Evolutionary conservation across 1,140 invertebrate species (phyloP).

Genomic region (Saxidomus purpurata): DNA sequence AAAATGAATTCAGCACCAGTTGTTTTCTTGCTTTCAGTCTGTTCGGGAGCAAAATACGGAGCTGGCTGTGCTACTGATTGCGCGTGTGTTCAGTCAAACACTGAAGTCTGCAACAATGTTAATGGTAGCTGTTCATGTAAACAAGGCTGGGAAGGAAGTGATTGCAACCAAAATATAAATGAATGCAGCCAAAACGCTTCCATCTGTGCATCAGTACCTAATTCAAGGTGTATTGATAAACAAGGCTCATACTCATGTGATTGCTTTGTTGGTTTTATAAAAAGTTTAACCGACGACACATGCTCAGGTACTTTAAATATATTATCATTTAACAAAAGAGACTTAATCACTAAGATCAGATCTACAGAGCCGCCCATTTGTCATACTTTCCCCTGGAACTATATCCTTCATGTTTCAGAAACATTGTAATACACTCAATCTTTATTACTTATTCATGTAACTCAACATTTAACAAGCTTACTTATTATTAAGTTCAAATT

Average conservation of each 20-base stretch:
- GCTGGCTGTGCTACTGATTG: not conserved
- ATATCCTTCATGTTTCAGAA: not conserved
- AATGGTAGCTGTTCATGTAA: slow-evolving; percentile 40
- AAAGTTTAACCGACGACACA: not conserved
- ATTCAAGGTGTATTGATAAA: slow-evolving; percentile 10
- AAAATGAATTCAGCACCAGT: no score
- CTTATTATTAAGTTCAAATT: no score
- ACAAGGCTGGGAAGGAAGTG: slow-evolving; percentile 23
- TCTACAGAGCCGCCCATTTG: no score
- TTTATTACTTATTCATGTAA: no score
- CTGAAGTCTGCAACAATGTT: not conserved
- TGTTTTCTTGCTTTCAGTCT: not conserved
- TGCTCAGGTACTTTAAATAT: slow-evolving; percentile 7
- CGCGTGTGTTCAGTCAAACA: not conserved
- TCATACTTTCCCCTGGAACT: not conserved
- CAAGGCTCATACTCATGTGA: slow-evolving; percentile 26
- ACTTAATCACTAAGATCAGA: no score
- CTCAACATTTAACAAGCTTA: no score
- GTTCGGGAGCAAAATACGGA: not conserved
- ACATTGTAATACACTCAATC: not conserved
- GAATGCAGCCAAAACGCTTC: slow-evolving; percentile 8
- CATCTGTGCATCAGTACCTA: slow-evolving; percentile 8
- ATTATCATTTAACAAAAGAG: no score
- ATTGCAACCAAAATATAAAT: slow-evolving; percentile 21
- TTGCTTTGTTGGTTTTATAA: slow-evolving; percentile 36